Percentiles rank a stretch among this genome's conserved stretches.
Evolutionary conservation across 2,888 invertebrate species (phyloP).

Genomic region (Apotomis capreana): DNA sequence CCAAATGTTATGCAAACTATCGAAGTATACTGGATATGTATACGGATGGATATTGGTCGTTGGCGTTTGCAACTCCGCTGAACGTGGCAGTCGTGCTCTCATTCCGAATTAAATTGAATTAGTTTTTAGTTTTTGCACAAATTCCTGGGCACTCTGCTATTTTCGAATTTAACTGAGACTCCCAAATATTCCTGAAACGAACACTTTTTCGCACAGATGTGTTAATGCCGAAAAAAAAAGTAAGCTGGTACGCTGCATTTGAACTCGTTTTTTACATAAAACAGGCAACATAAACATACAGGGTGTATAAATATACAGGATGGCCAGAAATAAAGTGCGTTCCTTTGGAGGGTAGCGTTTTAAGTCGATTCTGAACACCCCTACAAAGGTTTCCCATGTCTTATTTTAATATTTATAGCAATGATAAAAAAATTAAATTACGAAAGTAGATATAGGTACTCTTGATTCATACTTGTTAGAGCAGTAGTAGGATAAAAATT

Average conservation of each 20-base stretch:
- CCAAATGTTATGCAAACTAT: slow-evolving; percentile 9
- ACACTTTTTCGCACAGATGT: not conserved
- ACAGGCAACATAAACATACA: too few relatives aligned
- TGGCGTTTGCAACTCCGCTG: slow-evolving; percentile 22
- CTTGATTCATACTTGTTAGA: not conserved
- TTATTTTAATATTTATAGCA: too few relatives aligned
- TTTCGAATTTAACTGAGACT: slow-evolving; percentile 20
- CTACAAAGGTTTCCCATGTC: too few relatives aligned
- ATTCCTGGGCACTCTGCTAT: slow-evolving; percentile 32
- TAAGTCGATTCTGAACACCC: too few relatives aligned
- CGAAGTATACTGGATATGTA: slow-evolving; percentile 21
- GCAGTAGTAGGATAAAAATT: too few relatives aligned
- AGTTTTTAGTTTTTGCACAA: slow-evolving; percentile 38
- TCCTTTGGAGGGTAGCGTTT: too few relatives aligned
- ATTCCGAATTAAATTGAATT: slow-evolving; percentile 41
- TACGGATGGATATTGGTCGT: slow-evolving; percentile 37
- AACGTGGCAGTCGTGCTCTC: slow-evolving; percentile 33
- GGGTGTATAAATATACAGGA: too few relatives aligned
- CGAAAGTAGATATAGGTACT: too few relatives aligned
- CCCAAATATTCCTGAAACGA: slow-evolving; percentile 7
- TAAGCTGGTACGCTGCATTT: not conserved
- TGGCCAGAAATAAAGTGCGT: too few relatives aligned
- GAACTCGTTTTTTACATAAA: too few relatives aligned
- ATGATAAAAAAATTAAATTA: too few relatives aligned
- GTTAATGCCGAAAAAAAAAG: too few relatives aligned